phyloP scores from a whole-genome alignment of 2,113 vertebrate genomes.

The Lepus americanus region DNA sequence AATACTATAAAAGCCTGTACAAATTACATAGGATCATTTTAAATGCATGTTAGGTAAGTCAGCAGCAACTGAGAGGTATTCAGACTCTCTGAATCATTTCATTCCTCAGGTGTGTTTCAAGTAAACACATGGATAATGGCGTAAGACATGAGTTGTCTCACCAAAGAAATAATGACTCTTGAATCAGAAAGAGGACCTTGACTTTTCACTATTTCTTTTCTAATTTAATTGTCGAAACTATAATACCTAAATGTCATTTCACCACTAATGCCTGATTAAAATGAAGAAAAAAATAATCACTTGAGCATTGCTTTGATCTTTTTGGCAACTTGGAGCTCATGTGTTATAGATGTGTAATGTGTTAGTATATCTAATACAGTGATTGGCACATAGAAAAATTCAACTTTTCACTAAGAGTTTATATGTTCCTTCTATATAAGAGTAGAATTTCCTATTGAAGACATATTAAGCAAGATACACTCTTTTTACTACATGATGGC shows the following conservation, averaged over 20 bases:
- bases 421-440: background rate
- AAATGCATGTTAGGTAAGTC: background rate
- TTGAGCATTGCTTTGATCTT: background rate
- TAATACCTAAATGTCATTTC: background rate
- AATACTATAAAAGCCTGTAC: background rate
- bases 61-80: background rate
- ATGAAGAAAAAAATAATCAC: background rate
- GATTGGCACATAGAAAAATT: background rate
- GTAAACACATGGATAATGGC: background rate
- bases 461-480: background rate
- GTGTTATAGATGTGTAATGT: background rate
- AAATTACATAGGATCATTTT: background rate
- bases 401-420: background rate
- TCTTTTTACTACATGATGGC: background rate
- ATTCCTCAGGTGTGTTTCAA: background rate
- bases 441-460: background rate
- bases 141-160: background rate
- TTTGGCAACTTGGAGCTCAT: background rate
- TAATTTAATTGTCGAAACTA: conserved; percentile 24
- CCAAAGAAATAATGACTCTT: background rate
- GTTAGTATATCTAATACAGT: background rate
- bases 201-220: background rate
- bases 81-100: background rate
- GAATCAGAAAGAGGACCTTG: background rate
- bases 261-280: conserved; percentile 8